Percentiles rank a stretch among this genome's conserved stretches.
Conservation (phyloP, 2,113 vertebrate species). For the Actinemys pallida region DNA sequence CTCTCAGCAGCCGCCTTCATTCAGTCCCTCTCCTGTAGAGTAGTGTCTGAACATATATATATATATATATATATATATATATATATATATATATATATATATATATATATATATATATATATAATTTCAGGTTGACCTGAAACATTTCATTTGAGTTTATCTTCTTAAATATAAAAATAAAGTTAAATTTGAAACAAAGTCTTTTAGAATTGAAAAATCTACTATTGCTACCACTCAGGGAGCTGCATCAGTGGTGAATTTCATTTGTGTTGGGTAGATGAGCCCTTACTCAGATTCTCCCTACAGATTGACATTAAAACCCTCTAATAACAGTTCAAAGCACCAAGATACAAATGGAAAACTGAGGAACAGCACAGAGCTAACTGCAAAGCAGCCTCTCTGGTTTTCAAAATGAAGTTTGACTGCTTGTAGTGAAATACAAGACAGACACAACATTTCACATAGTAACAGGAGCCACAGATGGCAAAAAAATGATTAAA, state of each 20-base stretch:
- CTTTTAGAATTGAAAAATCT: not conserved
- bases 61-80: too few relatives aligned
- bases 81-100: too few relatives aligned
- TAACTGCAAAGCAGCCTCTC: not conserved
- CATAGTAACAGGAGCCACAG: not conserved
- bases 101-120: too few relatives aligned
- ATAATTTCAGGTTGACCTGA: too few relatives aligned
- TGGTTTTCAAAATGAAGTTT: constrained; percentile 5
- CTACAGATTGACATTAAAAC: not conserved
- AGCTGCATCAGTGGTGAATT: not conserved
- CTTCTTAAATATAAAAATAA: too few relatives aligned
- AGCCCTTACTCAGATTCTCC: not conserved
- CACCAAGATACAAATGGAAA: not conserved
- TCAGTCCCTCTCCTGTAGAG: too few relatives aligned
- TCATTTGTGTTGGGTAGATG: not conserved
- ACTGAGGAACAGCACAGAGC: not conserved
- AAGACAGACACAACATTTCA: not conserved
- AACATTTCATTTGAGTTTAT: too few relatives aligned
- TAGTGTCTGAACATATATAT: too few relatives aligned
- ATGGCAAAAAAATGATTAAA: not conserved
- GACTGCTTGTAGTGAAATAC: not conserved
- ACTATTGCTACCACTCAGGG: not conserved
- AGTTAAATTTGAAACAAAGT: too few relatives aligned
- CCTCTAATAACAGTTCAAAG: not conserved
- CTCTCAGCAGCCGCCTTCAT: too few relatives aligned